Base-by-base conservation (phyloP, 2,797 vertebrate genomes). In the Anguilla marmorata region DNA sequence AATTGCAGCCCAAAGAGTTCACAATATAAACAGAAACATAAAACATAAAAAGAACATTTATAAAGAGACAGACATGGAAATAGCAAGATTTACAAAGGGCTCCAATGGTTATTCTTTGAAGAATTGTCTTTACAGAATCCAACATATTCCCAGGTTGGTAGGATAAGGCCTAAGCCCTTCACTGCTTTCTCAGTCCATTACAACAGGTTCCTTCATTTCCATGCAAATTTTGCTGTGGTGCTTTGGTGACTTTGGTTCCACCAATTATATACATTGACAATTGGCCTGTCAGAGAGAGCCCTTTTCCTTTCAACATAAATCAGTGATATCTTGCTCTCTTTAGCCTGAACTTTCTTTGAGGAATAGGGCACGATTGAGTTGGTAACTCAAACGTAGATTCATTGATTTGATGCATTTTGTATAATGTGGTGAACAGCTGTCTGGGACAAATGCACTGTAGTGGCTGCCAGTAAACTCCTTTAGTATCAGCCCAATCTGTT, bases 121-220 rank as follows among this genome's bases (percentile, higher is more conserved):
- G 27, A 16, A 76, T 37, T 41, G 6, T 19, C 27, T 33, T 27
- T 27, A 8, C 5, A 24, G 21, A 69, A 27, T 33, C 27, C 69
- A n/a, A 12, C 8, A 30, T 72, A 27, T 63, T 66, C 84, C 63
- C 52, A 85, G 50, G 7, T 52, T 52, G 41, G 52, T 76, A 89
- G 82, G 84, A 84, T 41, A 86, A 86, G 79, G 86, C 84, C 30
- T 74, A 84, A 88, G 54, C 86, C 11, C 69, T 76, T 76, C 41
- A 3, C 14, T 19, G 74, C 14, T 16, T 14, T 60, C n/a, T 37
- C 86, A 60, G 74, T 80, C 50, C 72, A 79, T 56, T 56, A 37
- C 54, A 80, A 41, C 5, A 37, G 24, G 11, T 1, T 8, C 27
- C 27, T 30, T 69, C 19, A 48, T 16, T 52, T 52, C 52, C 41